Conservation (phyloP, 2,797 vertebrate species). For the Rhabdophis nuchalis region DNA sequence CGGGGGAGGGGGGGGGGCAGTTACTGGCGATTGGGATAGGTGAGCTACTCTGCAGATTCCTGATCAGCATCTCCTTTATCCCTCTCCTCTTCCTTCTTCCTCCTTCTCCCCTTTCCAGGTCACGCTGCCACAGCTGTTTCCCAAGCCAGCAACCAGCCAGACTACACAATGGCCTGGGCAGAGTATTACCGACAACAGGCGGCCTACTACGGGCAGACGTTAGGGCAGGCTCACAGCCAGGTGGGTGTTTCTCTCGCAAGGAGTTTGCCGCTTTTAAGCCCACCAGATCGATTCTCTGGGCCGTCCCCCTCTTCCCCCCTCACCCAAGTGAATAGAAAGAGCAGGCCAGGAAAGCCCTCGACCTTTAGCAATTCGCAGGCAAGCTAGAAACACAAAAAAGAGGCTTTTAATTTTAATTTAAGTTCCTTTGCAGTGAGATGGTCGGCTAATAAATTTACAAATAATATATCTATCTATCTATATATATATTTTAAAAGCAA, state of each 20-base stretch:
- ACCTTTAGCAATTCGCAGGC: too few species aligned
- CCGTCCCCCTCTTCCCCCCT: accelerated
- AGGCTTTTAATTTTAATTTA: background rate
- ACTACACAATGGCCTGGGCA: constrained; percentile 94
- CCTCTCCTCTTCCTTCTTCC: background rate
- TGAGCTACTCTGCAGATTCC: background rate
- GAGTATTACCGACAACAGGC: constrained; percentile 97
- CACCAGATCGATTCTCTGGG: too few species aligned
- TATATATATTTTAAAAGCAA: background rate
- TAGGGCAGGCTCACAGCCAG: constrained; percentile 89
- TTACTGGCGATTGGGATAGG: background rate
- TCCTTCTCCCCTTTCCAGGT: constrained; percentile 65
- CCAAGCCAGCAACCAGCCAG: constrained; percentile 90
- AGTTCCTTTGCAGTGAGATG: background rate
- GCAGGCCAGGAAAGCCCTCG: background rate
- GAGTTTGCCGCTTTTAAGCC: background rate
- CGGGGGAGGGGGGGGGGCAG: background rate
- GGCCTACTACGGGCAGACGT: constrained; percentile 91
- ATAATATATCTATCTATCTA: too few species aligned
- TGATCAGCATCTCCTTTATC: background rate
- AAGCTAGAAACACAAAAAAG: background rate
- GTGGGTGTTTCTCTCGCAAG: constrained; percentile 56
- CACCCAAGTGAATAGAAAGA: too few species aligned
- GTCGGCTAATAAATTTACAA: background rate
- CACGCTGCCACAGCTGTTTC: constrained; percentile 84